Conservation (phyloP, 2,113 vertebrate species). For the Panthera uncia region DNA sequence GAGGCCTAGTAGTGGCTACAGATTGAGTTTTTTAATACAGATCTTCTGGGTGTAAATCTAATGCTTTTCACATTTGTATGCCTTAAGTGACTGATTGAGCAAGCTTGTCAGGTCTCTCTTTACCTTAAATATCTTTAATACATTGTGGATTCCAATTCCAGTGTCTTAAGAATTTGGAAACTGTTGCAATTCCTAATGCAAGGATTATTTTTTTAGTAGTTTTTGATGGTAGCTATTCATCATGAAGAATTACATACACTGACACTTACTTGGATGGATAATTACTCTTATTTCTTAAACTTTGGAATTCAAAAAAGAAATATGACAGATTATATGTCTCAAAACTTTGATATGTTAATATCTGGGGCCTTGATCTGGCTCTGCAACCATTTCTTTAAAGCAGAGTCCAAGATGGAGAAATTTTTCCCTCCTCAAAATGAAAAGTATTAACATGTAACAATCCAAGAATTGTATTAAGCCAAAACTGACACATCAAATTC, state of each 20-base stretch:
- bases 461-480: not conserved
- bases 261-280: not conserved
- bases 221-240: not conserved
- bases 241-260: not conserved
- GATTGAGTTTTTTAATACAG: not conserved
- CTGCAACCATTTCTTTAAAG: not conserved
- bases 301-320: not conserved
- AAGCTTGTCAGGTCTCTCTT: not conserved
- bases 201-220: not conserved
- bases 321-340: not conserved
- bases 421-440: not conserved
- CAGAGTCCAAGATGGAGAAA: not conserved
- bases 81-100: not conserved
- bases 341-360: not conserved
- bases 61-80: not conserved
- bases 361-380: not conserved
- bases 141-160: not conserved
- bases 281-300: constrained; percentile 32
- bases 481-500: not conserved
- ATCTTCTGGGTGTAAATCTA: not conserved
- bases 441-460: not conserved
- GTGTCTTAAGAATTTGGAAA: not conserved
- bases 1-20: not conserved
- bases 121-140: not conserved
- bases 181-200: not conserved